These are phyloP conservation scores for Lepidothrix coronata DNA, from an alignment of 2,113 vertebrate genomes.

Conservation along the genomic window DNA sequence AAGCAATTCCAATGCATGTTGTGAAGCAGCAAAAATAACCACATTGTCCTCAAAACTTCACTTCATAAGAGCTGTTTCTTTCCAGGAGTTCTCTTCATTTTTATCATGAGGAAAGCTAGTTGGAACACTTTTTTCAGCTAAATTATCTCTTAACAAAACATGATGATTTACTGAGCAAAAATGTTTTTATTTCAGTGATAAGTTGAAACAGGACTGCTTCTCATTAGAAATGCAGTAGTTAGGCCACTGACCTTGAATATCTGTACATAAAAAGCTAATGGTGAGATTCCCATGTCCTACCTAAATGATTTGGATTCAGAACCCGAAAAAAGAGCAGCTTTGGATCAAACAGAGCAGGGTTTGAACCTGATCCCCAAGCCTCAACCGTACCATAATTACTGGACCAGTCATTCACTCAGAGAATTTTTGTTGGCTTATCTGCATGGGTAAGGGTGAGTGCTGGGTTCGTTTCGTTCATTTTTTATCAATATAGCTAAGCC, in stretches of 20 bases:
- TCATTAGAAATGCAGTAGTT: not conserved
- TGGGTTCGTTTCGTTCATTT: not conserved
- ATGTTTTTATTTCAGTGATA: not conserved
- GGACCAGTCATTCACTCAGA: not conserved
- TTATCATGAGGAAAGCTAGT: not conserved
- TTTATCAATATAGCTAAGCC: conserved; percentile 29
- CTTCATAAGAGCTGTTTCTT: not conserved
- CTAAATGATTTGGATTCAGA: not conserved
- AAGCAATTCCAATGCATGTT: not conserved
- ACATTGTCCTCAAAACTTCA: not conserved
- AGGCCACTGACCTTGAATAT: not conserved
- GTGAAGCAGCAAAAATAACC: not conserved
- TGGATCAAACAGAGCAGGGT: not conserved
- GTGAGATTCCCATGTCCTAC: not conserved
- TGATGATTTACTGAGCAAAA: not conserved
- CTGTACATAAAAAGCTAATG: not conserved
- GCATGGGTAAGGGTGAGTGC: not conserved
- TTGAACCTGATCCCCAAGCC: not conserved
- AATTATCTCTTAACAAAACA: not conserved
- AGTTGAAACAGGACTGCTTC: not conserved
- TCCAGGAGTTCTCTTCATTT: not conserved
- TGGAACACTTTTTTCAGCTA: not conserved
- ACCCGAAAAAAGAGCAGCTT: not conserved
- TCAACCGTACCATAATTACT: not conserved
- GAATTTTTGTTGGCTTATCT: not conserved